phyloP scores from a whole-genome alignment of 2,113 vertebrate species.

The Pachyramphus minor region DNA sequence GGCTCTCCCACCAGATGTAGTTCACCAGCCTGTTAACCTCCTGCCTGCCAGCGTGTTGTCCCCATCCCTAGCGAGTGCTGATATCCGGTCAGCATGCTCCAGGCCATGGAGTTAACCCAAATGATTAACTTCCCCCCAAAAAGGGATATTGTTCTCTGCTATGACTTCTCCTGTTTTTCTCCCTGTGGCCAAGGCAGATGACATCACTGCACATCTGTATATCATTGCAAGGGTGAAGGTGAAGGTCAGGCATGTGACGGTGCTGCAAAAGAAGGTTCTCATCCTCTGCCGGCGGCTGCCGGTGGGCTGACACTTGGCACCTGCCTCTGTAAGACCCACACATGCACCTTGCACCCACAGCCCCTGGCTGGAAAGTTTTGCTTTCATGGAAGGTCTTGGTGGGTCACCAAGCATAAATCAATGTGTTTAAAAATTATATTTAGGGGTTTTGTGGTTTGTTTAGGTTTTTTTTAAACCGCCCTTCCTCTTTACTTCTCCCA shows the following conservation, averaged over 20 bases:
- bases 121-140: accelerated
- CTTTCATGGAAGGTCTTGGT: background rate
- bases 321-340: accelerated
- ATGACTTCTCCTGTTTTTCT: background rate
- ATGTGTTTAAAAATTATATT: background rate
- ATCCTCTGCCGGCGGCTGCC: accelerated
- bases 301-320: background rate
- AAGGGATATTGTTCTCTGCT: background rate
- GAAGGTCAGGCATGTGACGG: accelerated
- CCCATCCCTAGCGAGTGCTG: accelerated
- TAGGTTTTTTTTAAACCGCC: background rate
- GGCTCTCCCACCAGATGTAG: background rate
- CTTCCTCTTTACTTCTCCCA: background rate
- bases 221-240: background rate
- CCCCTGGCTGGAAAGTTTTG: background rate
- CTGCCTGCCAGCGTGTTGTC: accelerated
- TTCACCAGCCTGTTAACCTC: background rate
- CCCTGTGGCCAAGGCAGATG: background rate
- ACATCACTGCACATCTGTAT: background rate
- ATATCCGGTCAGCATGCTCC: accelerated
- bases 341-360: accelerated
- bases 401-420: background rate
- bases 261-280: background rate
- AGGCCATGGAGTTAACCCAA: background rate
- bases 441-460: background rate